phyloP scores from a whole-genome alignment of 2,113 vertebrate genomes.

The Anoura caudifer region DNA sequence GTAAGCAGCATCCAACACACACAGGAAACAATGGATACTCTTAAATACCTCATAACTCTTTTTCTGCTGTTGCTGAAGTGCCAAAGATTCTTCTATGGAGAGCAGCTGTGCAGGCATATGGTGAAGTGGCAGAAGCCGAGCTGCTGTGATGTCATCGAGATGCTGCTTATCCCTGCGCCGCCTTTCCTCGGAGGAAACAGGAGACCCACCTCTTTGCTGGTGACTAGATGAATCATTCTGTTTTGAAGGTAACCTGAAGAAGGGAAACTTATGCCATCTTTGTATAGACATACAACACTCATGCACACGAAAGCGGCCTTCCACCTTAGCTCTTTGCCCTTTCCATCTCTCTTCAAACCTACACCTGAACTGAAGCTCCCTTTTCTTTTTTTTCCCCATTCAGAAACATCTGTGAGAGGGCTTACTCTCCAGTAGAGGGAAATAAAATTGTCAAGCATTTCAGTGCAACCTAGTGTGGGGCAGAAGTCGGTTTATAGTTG shows the following conservation, averaged over 20 bases:
- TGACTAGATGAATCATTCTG: slow-evolving; percentile 72
- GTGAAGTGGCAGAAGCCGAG: slow-evolving; percentile 88
- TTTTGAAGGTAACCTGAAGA: slow-evolving; percentile 81
- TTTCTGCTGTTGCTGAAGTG: slow-evolving; percentile 87
- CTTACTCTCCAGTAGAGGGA: background rate
- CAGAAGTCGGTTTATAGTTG: background rate
- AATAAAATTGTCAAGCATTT: background rate
- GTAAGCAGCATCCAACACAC: background rate
- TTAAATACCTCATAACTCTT: slow-evolving; percentile 86
- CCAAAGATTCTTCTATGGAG: slow-evolving; percentile 88
- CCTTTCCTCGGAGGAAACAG: slow-evolving; percentile 81
- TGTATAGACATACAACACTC: background rate
- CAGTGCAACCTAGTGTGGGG: background rate
- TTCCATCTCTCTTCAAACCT: background rate
- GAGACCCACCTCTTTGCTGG: slow-evolving; percentile 65
- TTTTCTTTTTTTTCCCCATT: background rate
- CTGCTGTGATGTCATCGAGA: slow-evolving; percentile 93
- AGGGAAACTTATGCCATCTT: background rate
- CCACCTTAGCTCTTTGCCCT: background rate
- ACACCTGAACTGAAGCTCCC: background rate
- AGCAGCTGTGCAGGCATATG: slow-evolving; percentile 86
- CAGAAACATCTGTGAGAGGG: background rate
- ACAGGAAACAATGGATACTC: background rate
- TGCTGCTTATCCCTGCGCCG: slow-evolving; percentile 87
- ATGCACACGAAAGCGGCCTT: background rate